Conservation (phyloP, 1,140 invertebrate genomes). For the Drosophila bifasciata region DNA sequence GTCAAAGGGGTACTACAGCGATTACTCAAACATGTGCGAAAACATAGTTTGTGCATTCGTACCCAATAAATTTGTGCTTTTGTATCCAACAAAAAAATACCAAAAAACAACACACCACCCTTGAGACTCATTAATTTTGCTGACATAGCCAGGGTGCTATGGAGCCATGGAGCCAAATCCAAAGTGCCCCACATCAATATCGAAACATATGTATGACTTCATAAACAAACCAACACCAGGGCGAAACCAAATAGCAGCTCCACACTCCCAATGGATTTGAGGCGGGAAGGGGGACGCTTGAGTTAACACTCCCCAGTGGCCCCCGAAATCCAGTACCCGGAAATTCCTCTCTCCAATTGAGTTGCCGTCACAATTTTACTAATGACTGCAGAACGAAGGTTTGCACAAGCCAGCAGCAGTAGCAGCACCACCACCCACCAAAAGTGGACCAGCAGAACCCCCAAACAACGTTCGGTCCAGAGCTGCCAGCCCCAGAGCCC, state of each 20-base stretch:
- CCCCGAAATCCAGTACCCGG: not conserved
- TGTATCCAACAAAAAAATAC: not conserved
- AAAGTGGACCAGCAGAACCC: not conserved
- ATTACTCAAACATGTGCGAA: conserved; percentile 3
- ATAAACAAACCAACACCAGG: conserved; percentile 48
- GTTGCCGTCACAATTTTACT: conserved; percentile 69
- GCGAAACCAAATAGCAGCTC: conserved; percentile 34
- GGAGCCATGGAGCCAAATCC: no score
- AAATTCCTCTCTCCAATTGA: conserved; percentile 30
- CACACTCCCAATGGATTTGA: conserved; percentile 7
- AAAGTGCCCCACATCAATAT: conserved; percentile 23
- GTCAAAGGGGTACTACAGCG: no score
- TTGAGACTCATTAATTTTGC: conserved; percentile 24
- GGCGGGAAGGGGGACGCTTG: not conserved
- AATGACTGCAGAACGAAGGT: conserved; percentile 57
- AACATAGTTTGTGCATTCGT: conserved; percentile 1
- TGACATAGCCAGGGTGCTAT: conserved; percentile 11
- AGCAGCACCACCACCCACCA: no score
- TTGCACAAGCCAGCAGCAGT: conserved; percentile 25
- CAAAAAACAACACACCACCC: conserved; percentile 10
- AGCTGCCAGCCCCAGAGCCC: no score
- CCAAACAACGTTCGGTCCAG: not conserved
- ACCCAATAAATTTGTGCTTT: conserved; percentile 18
- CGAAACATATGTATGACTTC: conserved; percentile 40
- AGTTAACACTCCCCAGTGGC: conserved; percentile 4